Evolutionary conservation across 2,888 invertebrate genomes (phyloP).

Genomic region (Meiosimyza decipiens): DNA sequence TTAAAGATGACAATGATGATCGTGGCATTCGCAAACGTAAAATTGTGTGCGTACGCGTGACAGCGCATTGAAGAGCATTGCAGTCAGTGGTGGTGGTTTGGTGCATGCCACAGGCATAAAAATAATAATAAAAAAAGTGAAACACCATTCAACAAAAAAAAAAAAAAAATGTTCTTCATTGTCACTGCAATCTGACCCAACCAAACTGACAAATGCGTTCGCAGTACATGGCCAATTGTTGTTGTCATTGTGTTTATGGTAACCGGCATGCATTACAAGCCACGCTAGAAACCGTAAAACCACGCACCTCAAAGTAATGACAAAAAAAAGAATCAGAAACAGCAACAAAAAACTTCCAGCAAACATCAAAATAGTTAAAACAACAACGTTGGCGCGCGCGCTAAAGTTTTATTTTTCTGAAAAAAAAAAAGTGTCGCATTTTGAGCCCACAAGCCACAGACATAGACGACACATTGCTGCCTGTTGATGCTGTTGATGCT

Average conservation of each 20-base stretch:
- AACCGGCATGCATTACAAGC: background rate
- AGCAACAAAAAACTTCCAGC: background rate
- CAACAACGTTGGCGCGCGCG: background rate
- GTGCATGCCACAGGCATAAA: background rate
- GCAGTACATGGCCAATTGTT: constrained; percentile 17
- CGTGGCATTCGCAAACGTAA: background rate
- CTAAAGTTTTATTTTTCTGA: too few species aligned
- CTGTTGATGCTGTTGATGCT: background rate
- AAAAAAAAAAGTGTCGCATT: constrained; percentile 15
- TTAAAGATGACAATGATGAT: background rate
- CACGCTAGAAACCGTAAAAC: too few species aligned
- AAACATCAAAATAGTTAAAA: too few species aligned
- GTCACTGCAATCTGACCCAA: constrained; percentile 19
- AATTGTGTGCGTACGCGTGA: background rate
- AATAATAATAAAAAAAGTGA: background rate
- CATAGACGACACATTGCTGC: constrained; percentile 10
- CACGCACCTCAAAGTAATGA: too few species aligned
- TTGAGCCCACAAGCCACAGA: constrained; percentile 23
- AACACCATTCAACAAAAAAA: background rate
- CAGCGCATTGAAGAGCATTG: background rate
- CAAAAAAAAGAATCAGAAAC: background rate
- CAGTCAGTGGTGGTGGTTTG: too few species aligned
- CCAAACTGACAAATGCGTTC: constrained; percentile 1
- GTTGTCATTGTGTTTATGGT: background rate
- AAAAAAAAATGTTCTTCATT: background rate